Conservation (phyloP, 2,797 vertebrate genomes). For the Smutsia temminckii region DNA sequence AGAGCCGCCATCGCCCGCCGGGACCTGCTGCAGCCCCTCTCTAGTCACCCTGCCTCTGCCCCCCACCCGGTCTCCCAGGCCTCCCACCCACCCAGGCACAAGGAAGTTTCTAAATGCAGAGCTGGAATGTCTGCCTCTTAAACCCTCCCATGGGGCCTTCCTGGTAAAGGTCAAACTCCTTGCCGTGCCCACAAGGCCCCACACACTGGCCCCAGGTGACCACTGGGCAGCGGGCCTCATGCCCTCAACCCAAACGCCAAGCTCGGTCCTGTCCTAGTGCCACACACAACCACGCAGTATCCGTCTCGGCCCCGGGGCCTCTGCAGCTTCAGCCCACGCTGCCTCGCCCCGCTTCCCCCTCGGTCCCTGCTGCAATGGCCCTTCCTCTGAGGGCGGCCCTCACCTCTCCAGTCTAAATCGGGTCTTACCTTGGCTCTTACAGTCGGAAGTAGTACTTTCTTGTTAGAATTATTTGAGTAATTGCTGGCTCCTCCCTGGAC, state of each 20-base stretch:
- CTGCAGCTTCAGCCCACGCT: neutral
- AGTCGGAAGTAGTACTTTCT: neutral
- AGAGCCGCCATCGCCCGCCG: fast-evolving
- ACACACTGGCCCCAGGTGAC: neutral
- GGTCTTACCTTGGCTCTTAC: neutral
- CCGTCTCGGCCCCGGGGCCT: neutral
- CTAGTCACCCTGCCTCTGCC: neutral
- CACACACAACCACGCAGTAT: fast-evolving
- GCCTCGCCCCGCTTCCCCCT: neutral
- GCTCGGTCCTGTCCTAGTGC: neutral
- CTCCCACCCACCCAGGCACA: neutral
- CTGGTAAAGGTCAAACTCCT: neutral
- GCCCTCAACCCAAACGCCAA: neutral
- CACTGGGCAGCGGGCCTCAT: fast-evolving
- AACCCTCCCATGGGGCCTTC: neutral
- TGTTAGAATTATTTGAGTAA: neutral
- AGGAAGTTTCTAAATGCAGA: neutral
- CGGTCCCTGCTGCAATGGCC: fast-evolving
- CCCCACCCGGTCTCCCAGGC: neutral
- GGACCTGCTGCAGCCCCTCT: neutral
- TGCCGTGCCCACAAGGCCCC: fast-evolving
- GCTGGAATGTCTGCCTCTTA: neutral
- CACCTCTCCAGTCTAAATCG: neutral
- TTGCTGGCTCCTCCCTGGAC: neutral
- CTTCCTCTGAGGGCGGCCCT: neutral